Evolutionary conservation across 2,888 invertebrate genomes (phyloP).

Genomic region (Drosophila pseudotalamancana): DNA sequence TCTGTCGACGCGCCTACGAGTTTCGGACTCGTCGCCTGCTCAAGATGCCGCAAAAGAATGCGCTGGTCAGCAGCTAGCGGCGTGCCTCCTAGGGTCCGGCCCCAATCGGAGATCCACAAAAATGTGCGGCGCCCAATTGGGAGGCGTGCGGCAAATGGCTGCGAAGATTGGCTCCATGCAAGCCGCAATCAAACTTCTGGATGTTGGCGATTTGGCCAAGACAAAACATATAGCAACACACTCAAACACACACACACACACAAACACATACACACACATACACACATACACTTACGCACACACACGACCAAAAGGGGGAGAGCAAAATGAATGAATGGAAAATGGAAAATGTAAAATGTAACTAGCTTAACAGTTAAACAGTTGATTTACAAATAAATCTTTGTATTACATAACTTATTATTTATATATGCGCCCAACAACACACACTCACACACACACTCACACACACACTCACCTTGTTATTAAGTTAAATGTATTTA

Average conservation of each 20-base stretch:
- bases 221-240: neutral
- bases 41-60: slow-evolving; percentile 83
- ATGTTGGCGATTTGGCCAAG: neutral
- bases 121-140: neutral
- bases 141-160: slow-evolving; percentile 11
- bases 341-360: slow-evolving; percentile 17
- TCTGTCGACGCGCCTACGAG: slow-evolving; percentile 97
- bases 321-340: slow-evolving; percentile 20
- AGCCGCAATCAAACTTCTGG: no score
- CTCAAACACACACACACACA: neutral
- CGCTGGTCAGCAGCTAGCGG: slow-evolving; percentile 50
- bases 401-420: slow-evolving; percentile 58
- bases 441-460: slow-evolving; percentile 16
- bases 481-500: slow-evolving; percentile 70
- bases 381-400: slow-evolving; percentile 20
- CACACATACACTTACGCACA: slow-evolving; percentile 18
- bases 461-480: slow-evolving; percentile 42
- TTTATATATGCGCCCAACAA: slow-evolving; percentile 57
- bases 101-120: neutral
- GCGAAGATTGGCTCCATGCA: slow-evolving; percentile 14
- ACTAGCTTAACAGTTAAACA: no score
- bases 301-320: slow-evolving; percentile 54
- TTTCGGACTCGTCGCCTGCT: slow-evolving; percentile 91
- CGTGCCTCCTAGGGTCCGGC: slow-evolving; percentile 17
- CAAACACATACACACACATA: slow-evolving; percentile 12